These are phyloP conservation scores for Stegastes partitus DNA, from an alignment of 2,113 vertebrate genomes.

Conservation along the genomic window DNA sequence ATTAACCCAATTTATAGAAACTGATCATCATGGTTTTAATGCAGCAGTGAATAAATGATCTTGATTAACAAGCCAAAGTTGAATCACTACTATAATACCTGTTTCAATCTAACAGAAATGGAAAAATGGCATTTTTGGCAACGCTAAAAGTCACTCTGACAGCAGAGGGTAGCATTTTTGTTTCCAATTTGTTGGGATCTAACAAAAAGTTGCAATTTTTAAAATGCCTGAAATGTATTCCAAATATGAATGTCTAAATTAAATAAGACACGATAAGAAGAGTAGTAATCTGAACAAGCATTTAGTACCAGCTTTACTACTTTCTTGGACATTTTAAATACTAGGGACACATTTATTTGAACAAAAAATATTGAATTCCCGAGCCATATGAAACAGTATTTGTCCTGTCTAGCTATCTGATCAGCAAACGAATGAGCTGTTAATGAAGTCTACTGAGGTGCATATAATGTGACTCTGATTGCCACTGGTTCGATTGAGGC, in stretches of 20 bases:
- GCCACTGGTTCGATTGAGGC: background rate
- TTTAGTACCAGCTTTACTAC: too few relatives aligned
- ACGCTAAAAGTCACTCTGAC: background rate
- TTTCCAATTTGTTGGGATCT: too few relatives aligned
- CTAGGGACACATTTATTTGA: too few relatives aligned
- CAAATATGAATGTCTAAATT: too few relatives aligned
- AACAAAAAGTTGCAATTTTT: too few relatives aligned
- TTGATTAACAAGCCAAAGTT: too few relatives aligned
- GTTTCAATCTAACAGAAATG: background rate
- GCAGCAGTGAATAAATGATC: background rate
- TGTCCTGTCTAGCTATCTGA: background rate
- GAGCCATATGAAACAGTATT: background rate
- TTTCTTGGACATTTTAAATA: too few relatives aligned
- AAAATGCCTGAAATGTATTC: too few relatives aligned
- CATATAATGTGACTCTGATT: background rate
- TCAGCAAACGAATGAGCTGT: background rate
- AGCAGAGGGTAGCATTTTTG: background rate
- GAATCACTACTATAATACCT: too few relatives aligned
- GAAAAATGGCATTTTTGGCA: background rate
- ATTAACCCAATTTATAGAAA: background rate
- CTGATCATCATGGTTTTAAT: background rate
- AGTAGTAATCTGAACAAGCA: too few relatives aligned
- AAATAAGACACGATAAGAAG: too few relatives aligned
- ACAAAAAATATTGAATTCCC: too few relatives aligned
- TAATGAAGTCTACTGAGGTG: background rate